These are phyloP conservation scores for Tichodroma muraria DNA, from an alignment of 2,113 vertebrate genomes.

Conservation along the genomic window DNA sequence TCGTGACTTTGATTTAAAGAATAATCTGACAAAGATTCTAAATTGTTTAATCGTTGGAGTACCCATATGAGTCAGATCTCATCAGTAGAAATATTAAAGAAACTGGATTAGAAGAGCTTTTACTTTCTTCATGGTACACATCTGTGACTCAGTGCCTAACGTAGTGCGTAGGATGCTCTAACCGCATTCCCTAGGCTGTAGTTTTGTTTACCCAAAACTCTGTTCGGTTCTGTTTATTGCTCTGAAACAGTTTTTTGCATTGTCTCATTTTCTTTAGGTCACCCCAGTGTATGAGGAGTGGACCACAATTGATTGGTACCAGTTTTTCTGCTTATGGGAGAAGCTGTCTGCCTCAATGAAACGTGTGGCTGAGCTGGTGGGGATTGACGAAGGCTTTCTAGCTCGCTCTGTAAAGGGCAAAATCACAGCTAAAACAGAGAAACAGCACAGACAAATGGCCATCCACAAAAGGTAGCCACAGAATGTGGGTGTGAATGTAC, in stretches of 20 bases:
- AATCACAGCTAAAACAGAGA: constrained; percentile 87
- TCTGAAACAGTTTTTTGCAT: not conserved
- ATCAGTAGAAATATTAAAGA: not conserved
- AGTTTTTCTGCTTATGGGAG: constrained; percentile 96
- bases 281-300: constrained; percentile 95
- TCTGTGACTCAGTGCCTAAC: constrained; percentile 2
- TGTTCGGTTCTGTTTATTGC: not conserved
- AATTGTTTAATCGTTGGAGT: not conserved
- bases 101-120: not conserved
- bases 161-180: not conserved
- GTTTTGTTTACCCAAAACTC: not conserved
- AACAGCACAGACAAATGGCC: constrained; percentile 90
- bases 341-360: constrained; percentile 91
- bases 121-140: not conserved
- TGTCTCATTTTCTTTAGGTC: constrained; percentile 70
- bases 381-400: constrained; percentile 92
- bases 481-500: not conserved
- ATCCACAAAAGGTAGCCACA: constrained; percentile 87
- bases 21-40: not conserved
- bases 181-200: not conserved
- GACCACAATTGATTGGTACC: constrained; percentile 95
- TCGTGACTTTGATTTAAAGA: not conserved
- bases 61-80: not conserved
- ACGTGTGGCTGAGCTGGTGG: constrained; percentile 93
- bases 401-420: constrained; percentile 90